A percentile compares a stretch with the other conserved stretches of the same genome.
These are phyloP conservation scores for Brachylomia viminalis DNA, from an alignment of 2,888 invertebrate species.

Conservation along the genomic window DNA sequence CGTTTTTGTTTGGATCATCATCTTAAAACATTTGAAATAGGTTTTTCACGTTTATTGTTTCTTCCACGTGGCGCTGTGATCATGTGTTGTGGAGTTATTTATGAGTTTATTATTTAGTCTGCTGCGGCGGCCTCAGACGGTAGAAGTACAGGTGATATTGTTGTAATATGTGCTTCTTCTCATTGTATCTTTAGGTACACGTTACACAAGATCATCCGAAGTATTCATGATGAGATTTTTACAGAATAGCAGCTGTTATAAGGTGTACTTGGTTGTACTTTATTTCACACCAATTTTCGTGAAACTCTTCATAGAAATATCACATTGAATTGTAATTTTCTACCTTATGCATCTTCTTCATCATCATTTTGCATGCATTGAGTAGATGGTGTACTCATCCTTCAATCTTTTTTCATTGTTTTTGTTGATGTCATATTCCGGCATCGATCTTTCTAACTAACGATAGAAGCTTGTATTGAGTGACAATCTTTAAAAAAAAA, in stretches of 20 bases:
- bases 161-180: conserved; percentile 1
- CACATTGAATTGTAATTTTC: too few relatives aligned
- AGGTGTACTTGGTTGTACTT: neutral
- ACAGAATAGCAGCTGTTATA: too few relatives aligned
- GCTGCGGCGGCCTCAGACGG: conserved; percentile 24
- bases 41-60: conserved; percentile 55
- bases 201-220: neutral
- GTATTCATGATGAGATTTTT: too few relatives aligned
- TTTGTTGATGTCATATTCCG: too few relatives aligned
- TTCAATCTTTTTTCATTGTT: neutral
- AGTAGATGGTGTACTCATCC: neutral
- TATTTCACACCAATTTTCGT: neutral
- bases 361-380: too few relatives aligned
- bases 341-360: too few relatives aligned
- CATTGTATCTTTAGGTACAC: neutral
- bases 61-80: conserved; percentile 43
- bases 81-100: conserved; percentile 45
- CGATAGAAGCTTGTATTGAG: too few relatives aligned
- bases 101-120: conserved; percentile 60
- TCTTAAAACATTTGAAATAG: conserved; percentile 41
- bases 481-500: neutral
- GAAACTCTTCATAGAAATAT: neutral
- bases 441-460: neutral
- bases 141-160: conserved; percentile 18
- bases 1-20: conserved; percentile 46